phyloP scores from a whole-genome alignment of 2,797 vertebrate species.

The Euphonia xanthogaster region DNA sequence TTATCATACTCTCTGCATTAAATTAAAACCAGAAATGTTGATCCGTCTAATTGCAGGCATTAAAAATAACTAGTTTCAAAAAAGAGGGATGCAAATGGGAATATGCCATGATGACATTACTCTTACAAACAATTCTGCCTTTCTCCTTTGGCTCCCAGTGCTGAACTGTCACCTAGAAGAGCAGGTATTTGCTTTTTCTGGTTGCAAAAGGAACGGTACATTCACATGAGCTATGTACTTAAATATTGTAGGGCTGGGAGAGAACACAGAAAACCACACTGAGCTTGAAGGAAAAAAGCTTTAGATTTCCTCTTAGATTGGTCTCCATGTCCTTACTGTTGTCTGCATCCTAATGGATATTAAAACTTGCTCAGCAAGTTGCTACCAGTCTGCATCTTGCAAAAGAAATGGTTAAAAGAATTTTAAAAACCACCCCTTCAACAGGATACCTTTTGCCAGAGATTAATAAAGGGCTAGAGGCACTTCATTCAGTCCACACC shows the following conservation, averaged over 20 bases:
- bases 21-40: constrained; percentile 64
- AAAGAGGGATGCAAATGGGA: constrained; percentile 17
- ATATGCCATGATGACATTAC: background rate
- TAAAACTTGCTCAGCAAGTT: background rate
- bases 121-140: background rate
- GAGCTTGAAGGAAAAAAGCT: background rate
- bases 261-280: background rate
- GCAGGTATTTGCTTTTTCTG: background rate
- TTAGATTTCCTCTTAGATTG: background rate
- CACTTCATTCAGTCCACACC: background rate
- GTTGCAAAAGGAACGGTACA: background rate
- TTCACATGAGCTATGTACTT: background rate
- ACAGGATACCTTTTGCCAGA: background rate
- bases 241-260: background rate
- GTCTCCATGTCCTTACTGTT: background rate
- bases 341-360: background rate
- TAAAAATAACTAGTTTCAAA: constrained; percentile 43
- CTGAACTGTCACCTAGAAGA: background rate
- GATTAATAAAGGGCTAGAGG: background rate
- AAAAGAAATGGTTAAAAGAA: background rate
- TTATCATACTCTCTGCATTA: constrained; percentile 53
- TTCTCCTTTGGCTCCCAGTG: background rate
- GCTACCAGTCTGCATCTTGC: background rate
- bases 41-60: constrained; percentile 57
- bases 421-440: background rate